Evolutionary conservation across 2,888 invertebrate genomes (phyloP).

Genomic region (Xylocampa areola): DNA sequence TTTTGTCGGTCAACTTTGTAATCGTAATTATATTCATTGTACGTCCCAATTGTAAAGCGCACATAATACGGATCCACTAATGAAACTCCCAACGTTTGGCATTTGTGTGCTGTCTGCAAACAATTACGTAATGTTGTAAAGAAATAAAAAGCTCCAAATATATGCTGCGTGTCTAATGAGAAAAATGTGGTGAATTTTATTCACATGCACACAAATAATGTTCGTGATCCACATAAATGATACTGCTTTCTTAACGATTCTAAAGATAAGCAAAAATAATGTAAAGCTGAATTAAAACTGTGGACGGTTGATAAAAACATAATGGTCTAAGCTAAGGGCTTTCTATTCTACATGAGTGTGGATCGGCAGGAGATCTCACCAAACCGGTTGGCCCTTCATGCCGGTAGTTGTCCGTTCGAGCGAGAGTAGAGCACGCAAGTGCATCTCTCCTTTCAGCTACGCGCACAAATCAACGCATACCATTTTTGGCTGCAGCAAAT

Average conservation of each 20-base stretch:
- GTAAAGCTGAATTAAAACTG: slow-evolving; percentile 50
- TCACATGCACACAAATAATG: slow-evolving; percentile 32
- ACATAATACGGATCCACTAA: slow-evolving; percentile 30
- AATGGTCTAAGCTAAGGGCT: slow-evolving; percentile 60
- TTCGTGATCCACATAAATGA: slow-evolving; percentile 24
- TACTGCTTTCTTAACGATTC: slow-evolving; percentile 21
- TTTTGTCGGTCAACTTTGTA: slow-evolving; percentile 11
- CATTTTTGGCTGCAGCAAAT: slow-evolving; percentile 78
- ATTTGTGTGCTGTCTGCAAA: slow-evolving; percentile 17
- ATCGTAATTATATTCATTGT: slow-evolving; percentile 36
- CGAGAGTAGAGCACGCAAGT: slow-evolving; percentile 77
- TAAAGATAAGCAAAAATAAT: slow-evolving; percentile 25
- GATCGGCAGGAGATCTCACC: slow-evolving; percentile 83
- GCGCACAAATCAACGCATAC: slow-evolving; percentile 78
- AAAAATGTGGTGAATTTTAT: slow-evolving; percentile 35
- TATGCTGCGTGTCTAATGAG: slow-evolving; percentile 24
- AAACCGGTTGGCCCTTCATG: slow-evolving; percentile 89
- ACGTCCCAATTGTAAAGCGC: slow-evolving; percentile 31
- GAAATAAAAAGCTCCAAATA: slow-evolving; percentile 44
- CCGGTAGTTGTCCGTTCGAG: slow-evolving; percentile 74
- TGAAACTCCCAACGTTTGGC: slow-evolving; percentile 29
- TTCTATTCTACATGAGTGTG: slow-evolving; percentile 70
- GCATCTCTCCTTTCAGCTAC: slow-evolving; percentile 81
- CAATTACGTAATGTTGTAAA: slow-evolving; percentile 51
- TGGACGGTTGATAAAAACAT: slow-evolving; percentile 38